phyloP scores from a whole-genome alignment of 2,888 invertebrate species.

The Carpatolechia fugitivella region DNA sequence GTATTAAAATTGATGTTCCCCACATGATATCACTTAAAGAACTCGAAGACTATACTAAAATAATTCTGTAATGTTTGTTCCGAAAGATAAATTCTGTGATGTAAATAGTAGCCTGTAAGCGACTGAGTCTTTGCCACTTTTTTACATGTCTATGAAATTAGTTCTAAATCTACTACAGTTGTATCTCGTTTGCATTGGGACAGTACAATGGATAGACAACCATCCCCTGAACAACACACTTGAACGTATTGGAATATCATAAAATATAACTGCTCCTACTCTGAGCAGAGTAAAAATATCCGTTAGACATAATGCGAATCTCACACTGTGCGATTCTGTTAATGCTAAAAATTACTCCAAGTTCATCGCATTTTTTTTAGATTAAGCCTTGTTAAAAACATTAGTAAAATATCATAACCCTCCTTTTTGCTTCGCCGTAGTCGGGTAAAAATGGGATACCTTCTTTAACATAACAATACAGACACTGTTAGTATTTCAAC shows the following conservation, averaged over 20 bases:
- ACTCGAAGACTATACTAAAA: conserved; percentile 26
- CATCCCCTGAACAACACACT: not conserved
- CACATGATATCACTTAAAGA: conserved; percentile 22
- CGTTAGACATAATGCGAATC: too few species aligned
- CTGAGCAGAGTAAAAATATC: too few species aligned
- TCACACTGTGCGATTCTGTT: too few species aligned
- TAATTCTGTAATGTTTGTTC: conserved; percentile 17
- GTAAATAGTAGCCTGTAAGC: conserved; percentile 71
- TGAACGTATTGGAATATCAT: too few species aligned
- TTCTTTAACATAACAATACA: too few species aligned
- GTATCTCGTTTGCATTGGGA: not conserved
- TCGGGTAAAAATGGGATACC: too few species aligned
- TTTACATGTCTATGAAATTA: conserved; percentile 71
- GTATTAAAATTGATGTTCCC: conserved; percentile 23
- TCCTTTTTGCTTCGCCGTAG: too few species aligned
- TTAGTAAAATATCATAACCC: too few species aligned
- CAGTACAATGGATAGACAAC: conserved; percentile 5
- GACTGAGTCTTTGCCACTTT: conserved; percentile 77
- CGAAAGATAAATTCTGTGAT: conserved; percentile 38
- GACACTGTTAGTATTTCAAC: not conserved
- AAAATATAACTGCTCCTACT: too few species aligned
- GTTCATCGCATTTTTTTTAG: too few species aligned
- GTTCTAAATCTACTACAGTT: conserved; percentile 15
- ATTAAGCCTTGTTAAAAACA: too few species aligned
- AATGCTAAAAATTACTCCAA: too few species aligned